Conservation (phyloP, 1,140 invertebrate species). For the Magallana gigas region DNA sequence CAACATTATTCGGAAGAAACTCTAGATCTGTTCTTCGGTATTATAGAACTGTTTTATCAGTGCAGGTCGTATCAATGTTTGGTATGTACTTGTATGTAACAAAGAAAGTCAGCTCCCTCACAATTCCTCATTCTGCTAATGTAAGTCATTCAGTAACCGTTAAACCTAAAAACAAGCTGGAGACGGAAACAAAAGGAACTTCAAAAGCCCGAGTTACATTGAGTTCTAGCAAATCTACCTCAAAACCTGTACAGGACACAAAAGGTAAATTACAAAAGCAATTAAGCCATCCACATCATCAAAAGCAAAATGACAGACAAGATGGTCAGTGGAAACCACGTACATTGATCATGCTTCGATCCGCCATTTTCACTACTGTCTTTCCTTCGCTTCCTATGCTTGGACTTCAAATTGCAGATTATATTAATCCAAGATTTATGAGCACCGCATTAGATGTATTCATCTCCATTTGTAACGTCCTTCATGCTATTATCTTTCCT, state of each 20-base stretch:
- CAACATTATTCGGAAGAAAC: background rate
- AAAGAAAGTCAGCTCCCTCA: background rate
- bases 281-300: background rate
- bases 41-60: background rate
- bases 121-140: background rate
- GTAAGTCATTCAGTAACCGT: background rate
- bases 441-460: background rate
- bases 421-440: background rate
- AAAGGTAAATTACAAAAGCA: background rate
- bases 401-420: background rate
- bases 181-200: background rate
- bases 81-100: background rate
- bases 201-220: too few relatives aligned
- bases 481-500: background rate
- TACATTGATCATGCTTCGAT: background rate
- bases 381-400: background rate
- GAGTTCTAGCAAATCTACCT: too few relatives aligned
- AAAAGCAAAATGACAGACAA: background rate
- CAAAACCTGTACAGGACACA: background rate
- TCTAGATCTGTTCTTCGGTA: background rate
- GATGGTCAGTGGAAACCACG: background rate
- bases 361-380: background rate
- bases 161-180: background rate
- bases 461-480: background rate
- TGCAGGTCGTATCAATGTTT: background rate